phyloP scores from a whole-genome alignment of 2,113 vertebrate genomes.

The Hippocampus abdominalis region DNA sequence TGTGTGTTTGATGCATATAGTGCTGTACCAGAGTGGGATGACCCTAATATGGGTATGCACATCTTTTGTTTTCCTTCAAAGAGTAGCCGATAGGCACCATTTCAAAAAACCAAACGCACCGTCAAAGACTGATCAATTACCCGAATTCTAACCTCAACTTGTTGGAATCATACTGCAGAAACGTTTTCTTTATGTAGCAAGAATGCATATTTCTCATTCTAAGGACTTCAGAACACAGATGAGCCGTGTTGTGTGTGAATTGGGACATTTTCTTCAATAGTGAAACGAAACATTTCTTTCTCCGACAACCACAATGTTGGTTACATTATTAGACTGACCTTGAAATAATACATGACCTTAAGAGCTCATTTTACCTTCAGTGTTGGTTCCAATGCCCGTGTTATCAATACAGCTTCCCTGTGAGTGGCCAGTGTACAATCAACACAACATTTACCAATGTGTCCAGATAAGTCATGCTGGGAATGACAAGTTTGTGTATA shows the following conservation, averaged over 20 bases:
- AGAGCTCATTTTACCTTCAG: constrained; percentile 27
- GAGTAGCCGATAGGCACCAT: constrained; percentile 26
- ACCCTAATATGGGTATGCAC: constrained; percentile 32
- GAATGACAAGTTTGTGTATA: constrained; percentile 90
- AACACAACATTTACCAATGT: constrained; percentile 70
- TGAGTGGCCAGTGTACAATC: constrained; percentile 78
- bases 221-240: constrained; percentile 28
- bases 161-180: constrained; percentile 31
- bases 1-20: constrained; percentile 39
- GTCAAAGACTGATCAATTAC: constrained; percentile 20
- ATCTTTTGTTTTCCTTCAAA: constrained; percentile 31
- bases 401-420: constrained; percentile 49
- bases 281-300: constrained; percentile 21
- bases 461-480: constrained; percentile 90
- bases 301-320: constrained; percentile 31
- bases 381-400: constrained; percentile 48
- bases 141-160: constrained; percentile 34
- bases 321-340: constrained; percentile 30
- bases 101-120: constrained; percentile 44
- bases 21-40: constrained; percentile 38
- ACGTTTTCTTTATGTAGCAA: constrained; percentile 54
- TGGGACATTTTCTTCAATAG: constrained; percentile 8
- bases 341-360: constrained; percentile 41
- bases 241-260: neutral
- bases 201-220: constrained; percentile 37